Conservation (phyloP, 2,888 invertebrate species). For the Pyrocoelia pectoralis region DNA sequence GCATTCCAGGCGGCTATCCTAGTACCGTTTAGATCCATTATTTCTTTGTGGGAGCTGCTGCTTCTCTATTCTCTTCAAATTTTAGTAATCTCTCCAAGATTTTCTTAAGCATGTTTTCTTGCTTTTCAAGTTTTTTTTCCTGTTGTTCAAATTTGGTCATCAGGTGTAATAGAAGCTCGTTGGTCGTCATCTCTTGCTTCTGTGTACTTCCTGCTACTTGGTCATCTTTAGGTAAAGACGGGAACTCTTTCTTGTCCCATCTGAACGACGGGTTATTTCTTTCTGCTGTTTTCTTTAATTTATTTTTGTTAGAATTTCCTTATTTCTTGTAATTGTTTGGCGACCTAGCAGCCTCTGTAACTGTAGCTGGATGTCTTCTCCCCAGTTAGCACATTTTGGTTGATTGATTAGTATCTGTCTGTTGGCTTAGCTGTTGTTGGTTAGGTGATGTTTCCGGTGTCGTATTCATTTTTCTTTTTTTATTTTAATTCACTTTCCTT, state of each 20-base stretch:
- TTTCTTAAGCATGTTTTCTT: slow-evolving; percentile 11
- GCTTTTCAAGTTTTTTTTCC: too few species aligned
- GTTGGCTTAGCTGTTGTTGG: neutral
- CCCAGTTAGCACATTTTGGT: neutral
- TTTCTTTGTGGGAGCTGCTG: slow-evolving; percentile 4
- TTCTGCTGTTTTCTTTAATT: neutral
- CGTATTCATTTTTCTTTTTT: neutral
- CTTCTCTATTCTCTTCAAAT: slow-evolving; percentile 13
- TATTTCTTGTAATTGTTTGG: neutral
- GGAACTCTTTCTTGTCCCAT: neutral
- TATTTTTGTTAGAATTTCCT: too few species aligned
- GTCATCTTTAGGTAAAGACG: too few species aligned
- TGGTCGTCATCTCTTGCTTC: too few species aligned
- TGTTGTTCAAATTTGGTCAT: too few species aligned
- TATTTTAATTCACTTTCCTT: neutral
- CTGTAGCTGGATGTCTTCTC: neutral
- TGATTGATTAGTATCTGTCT: neutral
- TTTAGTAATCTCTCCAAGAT: slow-evolving; percentile 13
- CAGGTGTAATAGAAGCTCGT: neutral
- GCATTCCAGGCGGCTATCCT: slow-evolving; percentile 11
- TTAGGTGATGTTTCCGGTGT: neutral
- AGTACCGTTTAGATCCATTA: slow-evolving; percentile 1
- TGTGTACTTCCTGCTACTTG: neutral
- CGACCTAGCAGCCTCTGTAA: neutral
- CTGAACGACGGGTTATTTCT: neutral